Evolutionary conservation across 2,888 invertebrate species (phyloP).

Genomic region (Rotaria magnacalcarata): DNA sequence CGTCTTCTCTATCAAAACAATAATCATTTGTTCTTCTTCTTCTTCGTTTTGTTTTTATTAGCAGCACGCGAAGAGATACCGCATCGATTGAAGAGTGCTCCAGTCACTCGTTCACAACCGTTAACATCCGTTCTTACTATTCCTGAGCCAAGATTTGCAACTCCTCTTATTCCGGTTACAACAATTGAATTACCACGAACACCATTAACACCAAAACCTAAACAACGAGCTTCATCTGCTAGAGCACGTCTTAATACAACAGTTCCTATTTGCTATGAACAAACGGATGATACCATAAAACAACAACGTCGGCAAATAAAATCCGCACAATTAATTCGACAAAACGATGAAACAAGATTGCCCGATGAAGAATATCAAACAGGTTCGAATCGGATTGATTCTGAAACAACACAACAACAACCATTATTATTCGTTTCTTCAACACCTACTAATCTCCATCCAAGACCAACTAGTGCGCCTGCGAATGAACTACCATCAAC

Average conservation of each 20-base stretch:
- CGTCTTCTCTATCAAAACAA: neutral
- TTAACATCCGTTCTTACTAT: neutral
- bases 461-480: neutral
- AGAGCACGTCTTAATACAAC: slow-evolving; percentile 3
- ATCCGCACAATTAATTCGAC: neutral
- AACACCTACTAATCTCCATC: neutral
- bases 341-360: neutral
- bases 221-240: neutral
- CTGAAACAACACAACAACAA: neutral
- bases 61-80: neutral
- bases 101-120: neutral
- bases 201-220: neutral
- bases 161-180: neutral
- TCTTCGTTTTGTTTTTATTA: neutral
- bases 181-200: neutral
- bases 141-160: neutral
- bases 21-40: neutral
- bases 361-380: neutral
- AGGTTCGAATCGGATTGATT: neutral
- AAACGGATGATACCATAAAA: neutral
- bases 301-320: neutral
- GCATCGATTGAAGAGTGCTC: slow-evolving; percentile 17
- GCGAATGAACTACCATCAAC: neutral
- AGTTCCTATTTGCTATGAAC: neutral
- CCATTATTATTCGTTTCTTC: neutral